Conservation (phyloP, 2,888 invertebrate genomes). For the Cybosia mesomella region DNA sequence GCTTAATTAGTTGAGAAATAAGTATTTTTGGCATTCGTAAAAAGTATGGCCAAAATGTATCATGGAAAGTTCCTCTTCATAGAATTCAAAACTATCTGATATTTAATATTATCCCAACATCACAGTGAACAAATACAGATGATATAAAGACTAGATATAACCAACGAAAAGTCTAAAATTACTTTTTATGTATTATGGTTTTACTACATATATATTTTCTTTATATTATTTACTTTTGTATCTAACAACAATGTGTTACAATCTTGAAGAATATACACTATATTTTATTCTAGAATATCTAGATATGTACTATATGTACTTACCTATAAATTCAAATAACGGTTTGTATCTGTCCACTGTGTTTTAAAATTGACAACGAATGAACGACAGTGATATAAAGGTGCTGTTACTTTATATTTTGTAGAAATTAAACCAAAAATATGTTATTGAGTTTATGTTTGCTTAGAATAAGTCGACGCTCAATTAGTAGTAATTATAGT, state of each 20-base stretch:
- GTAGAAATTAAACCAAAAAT: slow-evolving; percentile 81
- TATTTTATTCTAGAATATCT: not conserved
- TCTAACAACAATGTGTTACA: not conserved
- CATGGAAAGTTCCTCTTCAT: slow-evolving; percentile 49
- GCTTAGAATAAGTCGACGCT: slow-evolving; percentile 67
- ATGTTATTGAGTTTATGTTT: slow-evolving; percentile 63
- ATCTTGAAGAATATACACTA: not conserved
- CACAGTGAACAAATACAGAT: slow-evolving; percentile 26
- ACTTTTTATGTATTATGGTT: not conserved
- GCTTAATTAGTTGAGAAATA: slow-evolving; percentile 26
- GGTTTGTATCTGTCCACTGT: slow-evolving; percentile 22
- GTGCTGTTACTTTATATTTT: slow-evolving; percentile 77
- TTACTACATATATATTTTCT: not conserved
- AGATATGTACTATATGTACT: not conserved
- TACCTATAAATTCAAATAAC: not conserved
- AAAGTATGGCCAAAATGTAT: slow-evolving; percentile 35
- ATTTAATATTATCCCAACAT: slow-evolving; percentile 11
- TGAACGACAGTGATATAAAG: slow-evolving; percentile 72
- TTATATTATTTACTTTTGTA: not conserved
- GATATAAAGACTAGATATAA: not conserved
- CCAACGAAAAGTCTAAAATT: not conserved
- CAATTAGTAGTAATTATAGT: slow-evolving; percentile 62
- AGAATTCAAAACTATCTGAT: slow-evolving; percentile 34
- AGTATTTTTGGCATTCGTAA: slow-evolving; percentile 33
- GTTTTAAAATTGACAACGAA: slow-evolving; percentile 63